Evolutionary conservation across 1,140 invertebrate genomes (phyloP).

Genomic region (Drosophila funebris): DNA sequence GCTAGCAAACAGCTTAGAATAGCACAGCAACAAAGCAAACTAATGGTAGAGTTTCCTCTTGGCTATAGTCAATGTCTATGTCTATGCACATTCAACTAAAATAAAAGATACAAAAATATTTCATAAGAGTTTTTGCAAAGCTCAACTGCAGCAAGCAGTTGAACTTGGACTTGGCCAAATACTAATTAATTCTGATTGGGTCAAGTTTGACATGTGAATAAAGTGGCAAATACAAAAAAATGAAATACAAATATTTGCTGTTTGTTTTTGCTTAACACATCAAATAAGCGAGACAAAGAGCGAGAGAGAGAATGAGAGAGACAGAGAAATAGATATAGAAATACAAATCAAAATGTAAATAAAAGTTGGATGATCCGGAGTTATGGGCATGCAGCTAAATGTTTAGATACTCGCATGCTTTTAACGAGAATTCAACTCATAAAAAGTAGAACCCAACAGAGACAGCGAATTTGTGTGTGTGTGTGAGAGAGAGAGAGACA

Average conservation of each 20-base stretch:
- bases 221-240: constrained; percentile 11
- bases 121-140: neutral
- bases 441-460: constrained; percentile 52
- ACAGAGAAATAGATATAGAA: neutral
- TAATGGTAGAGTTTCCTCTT: neutral
- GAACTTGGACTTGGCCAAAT: constrained; percentile 16
- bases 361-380: constrained; percentile 70
- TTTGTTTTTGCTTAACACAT: constrained; percentile 35
- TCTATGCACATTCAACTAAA: neutral
- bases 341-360: constrained; percentile 74
- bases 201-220: constrained; percentile 26
- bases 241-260: constrained; percentile 1
- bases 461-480: constrained; percentile 8
- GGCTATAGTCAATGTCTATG: too few species aligned
- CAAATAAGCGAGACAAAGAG: constrained; percentile 26
- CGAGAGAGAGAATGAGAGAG: neutral
- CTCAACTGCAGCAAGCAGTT: neutral
- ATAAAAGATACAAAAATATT: neutral
- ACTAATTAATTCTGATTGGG: constrained; percentile 14
- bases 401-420: constrained; percentile 5
- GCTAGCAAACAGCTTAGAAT: neutral
- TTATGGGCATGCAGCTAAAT: constrained; percentile 61
- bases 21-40: neutral
- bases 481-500: constrained; percentile 9
- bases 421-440: constrained; percentile 51